These are phyloP conservation scores for Agonopterix alstromeriana DNA, from an alignment of 2,888 invertebrate species.

Conservation along the genomic window DNA sequence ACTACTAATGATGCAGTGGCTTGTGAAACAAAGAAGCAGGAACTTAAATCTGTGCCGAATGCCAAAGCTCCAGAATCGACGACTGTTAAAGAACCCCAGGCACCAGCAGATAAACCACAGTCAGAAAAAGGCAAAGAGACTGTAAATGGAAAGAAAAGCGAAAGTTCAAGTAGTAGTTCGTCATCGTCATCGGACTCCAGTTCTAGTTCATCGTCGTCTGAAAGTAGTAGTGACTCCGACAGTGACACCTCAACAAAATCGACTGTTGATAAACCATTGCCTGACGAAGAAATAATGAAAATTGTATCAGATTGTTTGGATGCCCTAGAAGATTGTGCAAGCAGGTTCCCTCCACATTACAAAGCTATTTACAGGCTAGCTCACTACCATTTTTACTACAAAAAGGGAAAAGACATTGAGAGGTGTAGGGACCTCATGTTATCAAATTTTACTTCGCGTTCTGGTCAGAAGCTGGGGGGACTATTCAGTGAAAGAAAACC, in stretches of 20 bases:
- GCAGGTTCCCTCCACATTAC: slow-evolving; percentile 93
- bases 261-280: slow-evolving; percentile 49
- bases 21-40: slow-evolving; percentile 9
- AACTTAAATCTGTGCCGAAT: not conserved
- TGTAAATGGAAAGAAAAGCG: slow-evolving; percentile 45
- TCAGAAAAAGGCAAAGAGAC: slow-evolving; percentile 13
- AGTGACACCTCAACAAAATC: slow-evolving; percentile 71
- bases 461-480: slow-evolving; percentile 83
- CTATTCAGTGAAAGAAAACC: slow-evolving; percentile 90
- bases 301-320: slow-evolving; percentile 82
- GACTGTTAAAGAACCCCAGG: slow-evolving; percentile 13
- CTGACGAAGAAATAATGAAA: slow-evolving; percentile 73
- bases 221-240: slow-evolving; percentile 73
- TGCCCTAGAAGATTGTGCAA: slow-evolving; percentile 90
- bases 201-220: slow-evolving; percentile 73
- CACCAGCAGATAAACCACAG: slow-evolving; percentile 16
- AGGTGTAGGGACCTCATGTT: slow-evolving; percentile 84
- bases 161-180: slow-evolving; percentile 54
- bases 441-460: slow-evolving; percentile 80
- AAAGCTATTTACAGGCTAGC: slow-evolving; percentile 94
- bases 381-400: slow-evolving; percentile 87
- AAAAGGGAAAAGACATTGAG: slow-evolving; percentile 80
- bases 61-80: too few relatives aligned
- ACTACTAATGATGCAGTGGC: not conserved
- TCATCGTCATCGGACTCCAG: slow-evolving; percentile 72